Conservation (phyloP, 2,888 invertebrate genomes). For the Polylopha cassiicola region DNA sequence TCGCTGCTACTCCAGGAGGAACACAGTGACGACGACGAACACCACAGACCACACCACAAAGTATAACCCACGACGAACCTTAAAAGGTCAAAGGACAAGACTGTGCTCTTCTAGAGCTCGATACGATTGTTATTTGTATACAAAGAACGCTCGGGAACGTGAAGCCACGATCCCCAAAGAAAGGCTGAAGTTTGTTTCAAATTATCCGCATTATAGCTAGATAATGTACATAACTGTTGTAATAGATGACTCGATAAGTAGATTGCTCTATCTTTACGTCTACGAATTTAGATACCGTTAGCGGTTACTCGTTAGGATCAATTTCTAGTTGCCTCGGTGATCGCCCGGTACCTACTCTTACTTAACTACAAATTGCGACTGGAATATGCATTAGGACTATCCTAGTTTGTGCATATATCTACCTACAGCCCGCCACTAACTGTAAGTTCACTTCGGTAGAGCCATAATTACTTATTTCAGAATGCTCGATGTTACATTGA, state of each 20-base stretch:
- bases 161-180: conserved; percentile 33
- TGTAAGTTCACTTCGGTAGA: conserved; percentile 11
- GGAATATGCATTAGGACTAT: conserved; percentile 27
- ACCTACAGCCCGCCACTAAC: conserved; percentile 13
- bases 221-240: conserved; percentile 53
- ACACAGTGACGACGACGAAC: conserved; percentile 79
- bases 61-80: conserved; percentile 31
- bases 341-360: conserved; percentile 26
- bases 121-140: conserved; percentile 38
- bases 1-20: conserved; percentile 79
- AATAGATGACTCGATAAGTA: conserved; percentile 37
- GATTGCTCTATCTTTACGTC: conserved; percentile 43
- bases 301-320: conserved; percentile 30
- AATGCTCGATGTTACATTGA: too few species aligned
- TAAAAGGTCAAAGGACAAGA: conserved; percentile 64
- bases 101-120: conserved; percentile 55
- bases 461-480: conserved; percentile 12
- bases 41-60: conserved; percentile 50
- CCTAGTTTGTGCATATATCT: conserved; percentile 17
- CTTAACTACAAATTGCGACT: conserved; percentile 25
- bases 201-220: conserved; percentile 36
- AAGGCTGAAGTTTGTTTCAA: conserved; percentile 51
- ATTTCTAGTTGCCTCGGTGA: conserved; percentile 25
- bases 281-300: conserved; percentile 44
- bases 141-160: conserved; percentile 12